These are phyloP conservation scores for Cryptus armator DNA, from an alignment of 2,888 invertebrate genomes.

Conservation along the genomic window DNA sequence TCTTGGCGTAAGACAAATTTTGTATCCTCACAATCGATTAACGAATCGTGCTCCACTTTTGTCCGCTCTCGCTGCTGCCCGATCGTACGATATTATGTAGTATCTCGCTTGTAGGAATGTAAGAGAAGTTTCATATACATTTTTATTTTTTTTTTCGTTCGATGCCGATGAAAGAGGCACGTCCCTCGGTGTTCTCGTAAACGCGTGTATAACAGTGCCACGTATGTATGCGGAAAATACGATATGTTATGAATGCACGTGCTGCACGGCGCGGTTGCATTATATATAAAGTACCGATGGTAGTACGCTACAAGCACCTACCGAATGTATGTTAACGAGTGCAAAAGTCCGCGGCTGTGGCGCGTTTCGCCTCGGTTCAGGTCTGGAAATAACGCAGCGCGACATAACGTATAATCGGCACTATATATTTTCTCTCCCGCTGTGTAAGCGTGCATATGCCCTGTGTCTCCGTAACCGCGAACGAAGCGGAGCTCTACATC, in stretches of 20 bases:
- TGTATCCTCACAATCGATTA: constrained; percentile 63
- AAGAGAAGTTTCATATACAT: neutral
- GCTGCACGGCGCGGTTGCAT: neutral
- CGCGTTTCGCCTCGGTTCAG: constrained; percentile 50
- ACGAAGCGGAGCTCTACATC: constrained; percentile 40
- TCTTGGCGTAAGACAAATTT: constrained; percentile 20
- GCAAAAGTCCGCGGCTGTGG: constrained; percentile 59
- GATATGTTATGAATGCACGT: constrained; percentile 8
- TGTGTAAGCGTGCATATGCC: constrained; percentile 30
- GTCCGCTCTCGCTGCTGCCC: constrained; percentile 17
- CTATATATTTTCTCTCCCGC: constrained; percentile 64
- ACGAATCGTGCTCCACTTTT: constrained; percentile 62
- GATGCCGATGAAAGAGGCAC: constrained; percentile 22
- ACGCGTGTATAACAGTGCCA: neutral
- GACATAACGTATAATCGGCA: constrained; percentile 66
- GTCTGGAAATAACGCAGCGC: constrained; percentile 66
- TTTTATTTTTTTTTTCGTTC: constrained; percentile 28
- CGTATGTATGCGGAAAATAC: constrained; percentile 30
- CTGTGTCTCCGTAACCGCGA: constrained; percentile 51
- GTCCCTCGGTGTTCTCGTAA: constrained; percentile 1
- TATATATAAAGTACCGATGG: constrained; percentile 25
- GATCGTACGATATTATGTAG: constrained; percentile 19
- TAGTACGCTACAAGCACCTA: constrained; percentile 25
- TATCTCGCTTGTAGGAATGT: neutral
- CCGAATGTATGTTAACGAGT: constrained; percentile 74